Conservation (phyloP, 2,113 vertebrate genomes). For the Anolis carolinensis region DNA sequence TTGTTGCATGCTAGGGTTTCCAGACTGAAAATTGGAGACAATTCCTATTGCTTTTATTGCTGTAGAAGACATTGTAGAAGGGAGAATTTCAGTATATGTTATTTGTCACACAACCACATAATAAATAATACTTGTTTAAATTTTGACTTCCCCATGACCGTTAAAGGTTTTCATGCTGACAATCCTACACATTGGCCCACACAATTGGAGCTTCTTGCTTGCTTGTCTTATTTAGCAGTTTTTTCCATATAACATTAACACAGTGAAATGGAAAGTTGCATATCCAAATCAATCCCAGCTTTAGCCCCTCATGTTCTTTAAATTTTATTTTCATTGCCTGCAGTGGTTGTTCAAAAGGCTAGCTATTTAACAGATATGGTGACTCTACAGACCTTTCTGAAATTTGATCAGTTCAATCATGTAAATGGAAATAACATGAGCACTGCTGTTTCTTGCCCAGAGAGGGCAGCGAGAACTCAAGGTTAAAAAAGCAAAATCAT, state of each 20-base stretch:
- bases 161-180: no score
- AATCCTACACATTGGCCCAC: not conserved
- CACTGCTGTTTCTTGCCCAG: not conserved
- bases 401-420: constrained; percentile 21
- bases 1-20: not conserved
- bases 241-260: not conserved
- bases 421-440: constrained; percentile 27
- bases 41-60: no score
- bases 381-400: not conserved
- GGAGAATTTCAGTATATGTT: no score
- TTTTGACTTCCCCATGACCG: no score
- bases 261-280: not conserved
- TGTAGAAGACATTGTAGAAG: no score
- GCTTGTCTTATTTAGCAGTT: constrained; percentile 10
- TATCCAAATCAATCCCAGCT: not conserved
- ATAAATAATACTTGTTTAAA: no score
- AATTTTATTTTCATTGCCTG: not conserved
- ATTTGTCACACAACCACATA: no score
- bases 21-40: no score
- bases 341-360: not conserved
- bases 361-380: fast-evolving
- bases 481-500: constrained; percentile 68
- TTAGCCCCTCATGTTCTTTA: not conserved
- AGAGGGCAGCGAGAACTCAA: constrained; percentile 61
- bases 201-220: not conserved